Base-by-base conservation (phyloP, 2,113 vertebrate species). In the Zosterops borbonicus region DNA sequence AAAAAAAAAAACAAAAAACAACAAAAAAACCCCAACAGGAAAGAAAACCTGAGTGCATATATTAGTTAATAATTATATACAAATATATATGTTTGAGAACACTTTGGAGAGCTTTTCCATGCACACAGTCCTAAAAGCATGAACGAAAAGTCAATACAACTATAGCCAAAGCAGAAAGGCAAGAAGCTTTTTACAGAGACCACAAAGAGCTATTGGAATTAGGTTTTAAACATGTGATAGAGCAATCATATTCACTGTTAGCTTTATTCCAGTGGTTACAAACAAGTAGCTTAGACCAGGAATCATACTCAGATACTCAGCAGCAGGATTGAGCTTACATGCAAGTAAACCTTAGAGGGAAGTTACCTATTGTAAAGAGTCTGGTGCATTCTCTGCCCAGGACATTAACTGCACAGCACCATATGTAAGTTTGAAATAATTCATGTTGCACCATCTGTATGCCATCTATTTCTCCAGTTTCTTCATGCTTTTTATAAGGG, bases 281-380 rank as follows among this genome's bases (percentile, higher is more conserved):
- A 60, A 37, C 19, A 59, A 68, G 60, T 9, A 70, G 5, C 25
- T 83, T 39, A 90, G 33, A n/a, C 16, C 12, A 75, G 53, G 89
- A 94, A 60, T 33, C 3, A 2, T 55, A 29, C 42, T 91, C 50
- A 77, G 35, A 68, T 33, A n/a, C n/a, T 68, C n/a, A 88, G 63
- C 1, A 3, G 42, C 53, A 85, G 67, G 14, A 82, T 31, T 23
- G 53, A 87, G 55, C 12, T 85, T 0, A 1, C 3, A 12, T 29
- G 15, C n/a, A 91, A 79, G 33, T 31, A 91, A 82, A 63, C 6
- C 50, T 75, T 76, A 53, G 9, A 33, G 31, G 8, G 12, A 59
- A 68, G 33, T 97, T 98, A 98, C 98, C 98, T 97, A 98, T 95
- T 31, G 98, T 98, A 75, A 98, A 97, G 41, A 98, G 95, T 33